Conservation (phyloP, 2,113 vertebrate genomes). For the Elgaria multicarinata region DNA sequence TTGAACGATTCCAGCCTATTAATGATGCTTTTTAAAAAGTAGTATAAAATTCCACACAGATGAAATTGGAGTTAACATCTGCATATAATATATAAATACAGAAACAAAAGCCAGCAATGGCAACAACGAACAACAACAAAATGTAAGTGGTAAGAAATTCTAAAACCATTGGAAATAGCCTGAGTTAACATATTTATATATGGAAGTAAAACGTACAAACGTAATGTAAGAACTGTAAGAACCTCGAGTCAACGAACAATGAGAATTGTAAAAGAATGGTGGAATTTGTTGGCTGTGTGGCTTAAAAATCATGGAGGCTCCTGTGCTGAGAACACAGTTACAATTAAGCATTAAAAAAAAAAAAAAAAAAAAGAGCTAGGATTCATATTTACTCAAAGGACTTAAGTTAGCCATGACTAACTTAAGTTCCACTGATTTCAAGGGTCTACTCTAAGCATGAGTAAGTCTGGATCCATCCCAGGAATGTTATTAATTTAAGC, state of each 20-base stretch:
- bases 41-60: neutral
- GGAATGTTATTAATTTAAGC: too few species aligned
- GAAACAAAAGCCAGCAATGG: neutral
- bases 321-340: neutral
- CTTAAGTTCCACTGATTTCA: too few species aligned
- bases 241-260: neutral
- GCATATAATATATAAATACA: neutral
- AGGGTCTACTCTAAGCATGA: too few species aligned
- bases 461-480: too few species aligned
- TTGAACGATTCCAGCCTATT: neutral
- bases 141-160: neutral
- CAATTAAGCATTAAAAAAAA: neutral
- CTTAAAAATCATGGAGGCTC: neutral
- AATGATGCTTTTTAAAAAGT: slow-evolving; percentile 3
- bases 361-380: neutral
- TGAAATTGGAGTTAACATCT: neutral
- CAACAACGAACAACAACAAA: too few species aligned
- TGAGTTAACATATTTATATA: neutral
- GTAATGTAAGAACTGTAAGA: neutral
- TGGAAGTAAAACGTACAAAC: neutral
- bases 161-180: neutral
- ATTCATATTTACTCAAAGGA: neutral
- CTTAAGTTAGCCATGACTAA: too few species aligned
- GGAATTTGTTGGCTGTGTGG: neutral
- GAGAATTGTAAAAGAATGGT: neutral